Evolutionary conservation across 2,888 invertebrate genomes (phyloP), one percentile per base, ranked within the genome.

Genomic region (Leptura quadrifasciata): DNA sequence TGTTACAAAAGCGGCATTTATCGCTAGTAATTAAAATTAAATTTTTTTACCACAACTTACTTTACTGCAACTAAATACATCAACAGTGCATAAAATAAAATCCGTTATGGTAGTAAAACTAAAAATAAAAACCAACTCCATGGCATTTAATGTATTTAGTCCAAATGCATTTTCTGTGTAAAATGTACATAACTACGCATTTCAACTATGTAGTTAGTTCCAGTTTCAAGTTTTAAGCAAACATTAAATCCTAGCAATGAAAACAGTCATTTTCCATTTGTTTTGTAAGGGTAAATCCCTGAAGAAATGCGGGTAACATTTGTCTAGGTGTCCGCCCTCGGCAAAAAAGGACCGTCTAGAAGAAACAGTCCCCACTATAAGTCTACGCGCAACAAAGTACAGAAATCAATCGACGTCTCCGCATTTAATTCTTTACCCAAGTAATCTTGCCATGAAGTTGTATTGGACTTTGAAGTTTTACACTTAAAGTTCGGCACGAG

Each of bases 401-500:
- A 65, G 68, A 67, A 81, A 81, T 81, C 81, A 81, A 81, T 82
- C 81, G 81, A 72, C 79, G 80, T 79, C 82, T 75, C 64, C 74
- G 60, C 71, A 20, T 72, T 78, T 76, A 78, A 75, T 78, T 76
- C 70, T 74, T 69, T 70, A 73, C 78, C 77, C 74, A 63, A 57
- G 80, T 74, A 82, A 82, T 80, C 82, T 81, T 69, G 76, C 82
- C 83, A 82, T 83, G 79, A 82, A 82, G 82, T 82, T 81, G 83
- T 83, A 82, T 83, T 79, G 79, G 80, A 82, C 77, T 82, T 81
- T 76, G 77, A 81, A 83, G 81, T 82, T 83, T 74, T 69, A 72
- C 64, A 39, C 60, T 72, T 76, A 60, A 74, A 60, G 67, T 76
- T 72, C 73, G 72, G 71, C 74, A 77, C 80, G 81, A 74, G 74